phyloP scores from a whole-genome alignment of 2,888 invertebrate genomes.

The Orgyia antiqua region DNA sequence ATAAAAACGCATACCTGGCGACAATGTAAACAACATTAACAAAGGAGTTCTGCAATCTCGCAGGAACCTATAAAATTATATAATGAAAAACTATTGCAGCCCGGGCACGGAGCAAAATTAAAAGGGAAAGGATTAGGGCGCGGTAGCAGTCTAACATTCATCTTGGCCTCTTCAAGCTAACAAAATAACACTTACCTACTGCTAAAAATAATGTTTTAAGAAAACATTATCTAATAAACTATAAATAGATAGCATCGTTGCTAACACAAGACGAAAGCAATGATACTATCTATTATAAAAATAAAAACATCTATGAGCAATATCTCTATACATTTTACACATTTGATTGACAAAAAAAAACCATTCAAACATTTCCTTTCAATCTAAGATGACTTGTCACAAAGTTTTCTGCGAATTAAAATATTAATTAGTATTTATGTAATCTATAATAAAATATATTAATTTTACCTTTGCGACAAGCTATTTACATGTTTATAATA shows the following conservation, averaged over 20 bases:
- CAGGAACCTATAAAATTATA: constrained; percentile 78
- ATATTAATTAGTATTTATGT: constrained; percentile 33
- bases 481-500: constrained; percentile 57
- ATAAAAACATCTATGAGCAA: constrained; percentile 70
- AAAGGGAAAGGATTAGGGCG: constrained; percentile 62
- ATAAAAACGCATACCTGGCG: constrained; percentile 76
- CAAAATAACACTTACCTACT: constrained; percentile 75
- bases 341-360: constrained; percentile 46
- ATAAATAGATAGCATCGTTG: constrained; percentile 66
- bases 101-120: constrained; percentile 67
- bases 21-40: constrained; percentile 78
- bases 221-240: constrained; percentile 60
- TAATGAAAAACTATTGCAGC: constrained; percentile 70
- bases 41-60: constrained; percentile 70
- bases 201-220: constrained; percentile 63
- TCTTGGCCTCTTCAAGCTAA: constrained; percentile 76
- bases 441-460: constrained; percentile 36
- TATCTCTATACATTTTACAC: constrained; percentile 70
- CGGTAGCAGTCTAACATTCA: constrained; percentile 77
- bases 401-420: constrained; percentile 49
- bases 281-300: constrained; percentile 69
- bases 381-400: constrained; percentile 59
- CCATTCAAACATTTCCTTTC: constrained; percentile 47
- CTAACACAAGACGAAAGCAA: constrained; percentile 37
- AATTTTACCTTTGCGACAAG: constrained; percentile 72